Base-by-base conservation (phyloP, 1,140 invertebrate species). In the Scaptomyza montana region DNA sequence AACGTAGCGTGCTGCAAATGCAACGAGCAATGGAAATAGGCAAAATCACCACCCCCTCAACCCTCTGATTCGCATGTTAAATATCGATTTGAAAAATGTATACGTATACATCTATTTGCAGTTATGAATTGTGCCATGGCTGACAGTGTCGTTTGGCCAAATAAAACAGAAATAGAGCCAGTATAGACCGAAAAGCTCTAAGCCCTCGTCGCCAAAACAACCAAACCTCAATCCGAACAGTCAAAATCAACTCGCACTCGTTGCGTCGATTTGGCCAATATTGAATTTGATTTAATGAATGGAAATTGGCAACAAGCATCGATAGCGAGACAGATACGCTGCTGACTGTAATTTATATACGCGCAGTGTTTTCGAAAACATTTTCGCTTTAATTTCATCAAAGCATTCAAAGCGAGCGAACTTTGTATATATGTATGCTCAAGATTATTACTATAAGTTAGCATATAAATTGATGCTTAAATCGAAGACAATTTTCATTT, bases 241-340 rank as follows among this genome's bases (percentile, higher is more conserved):
- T 36, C 19, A 47, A 73, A 68, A 67, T 67, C 70, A 73, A 73
- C 55, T 67, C 56, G 33, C 51, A 55, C 41, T 63, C 71, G 63
- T 82, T 79, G 77, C 75, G 71, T 81, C 75, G 65, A 65, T 82
- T 69, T 89, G 82, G 78, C 82, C 84, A 87, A 89, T 87, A 87
- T 87, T 87, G 84, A 89, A 87, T 89, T 89, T 87, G 82, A 87
- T 89, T 89, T 87, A 86, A 86, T 87, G 82, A 87, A 87, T 87
- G 82, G 79, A 87, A 89, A 87, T 87, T 87, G 62, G 68, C 75
- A 73, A 74, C 75, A 36, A 36, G 33, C 66, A 74, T 60, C 65
- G 66, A 50, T 55, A 56, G 39, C 54, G 56, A 41, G 9, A 30
- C 21, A 43, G 67, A 30, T 25, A 66, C 21, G 50, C 25, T 36